These are phyloP conservation scores for Hyposoter didymator DNA, from an alignment of 2,888 invertebrate genomes.

Conservation along the genomic window DNA sequence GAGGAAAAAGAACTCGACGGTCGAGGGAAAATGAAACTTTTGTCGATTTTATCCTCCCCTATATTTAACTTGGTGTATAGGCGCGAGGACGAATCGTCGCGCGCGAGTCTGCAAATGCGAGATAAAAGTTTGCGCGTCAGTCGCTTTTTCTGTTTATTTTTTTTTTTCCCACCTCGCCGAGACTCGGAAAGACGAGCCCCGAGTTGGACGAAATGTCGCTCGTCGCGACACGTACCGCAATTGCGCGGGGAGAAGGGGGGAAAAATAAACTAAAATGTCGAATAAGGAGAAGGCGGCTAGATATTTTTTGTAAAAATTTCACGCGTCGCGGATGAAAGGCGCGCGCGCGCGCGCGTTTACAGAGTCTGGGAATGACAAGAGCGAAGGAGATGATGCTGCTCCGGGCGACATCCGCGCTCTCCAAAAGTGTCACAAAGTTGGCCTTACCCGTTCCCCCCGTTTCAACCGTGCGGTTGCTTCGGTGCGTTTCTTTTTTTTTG, in stretches of 20 bases:
- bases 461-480: too few relatives aligned
- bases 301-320: not conserved
- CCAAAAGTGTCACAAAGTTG: slow-evolving; percentile 31
- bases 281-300: not conserved
- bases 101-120: slow-evolving; percentile 32
- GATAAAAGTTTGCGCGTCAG: slow-evolving; percentile 29
- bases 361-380: not conserved
- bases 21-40: not conserved
- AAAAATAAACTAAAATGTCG: too few relatives aligned
- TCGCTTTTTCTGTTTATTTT: not conserved
- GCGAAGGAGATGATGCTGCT: not conserved
- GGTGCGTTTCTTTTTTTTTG: too few relatives aligned
- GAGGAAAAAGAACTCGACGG: not conserved
- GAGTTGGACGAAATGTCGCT: not conserved
- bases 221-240: too few relatives aligned
- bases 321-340: not conserved
- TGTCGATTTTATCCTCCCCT: not conserved
- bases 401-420: not conserved
- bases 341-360: too few relatives aligned
- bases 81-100: not conserved
- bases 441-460: too few relatives aligned
- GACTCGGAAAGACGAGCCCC: not conserved
- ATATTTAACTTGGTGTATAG: not conserved
- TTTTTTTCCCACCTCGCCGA: not conserved
- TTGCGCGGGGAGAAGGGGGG: too few relatives aligned